Evolutionary conservation across 1,140 invertebrate species (phyloP).

Genomic region (Bombyx mori): ASM3026992v2 NC_085123.1:4186001-4186500

Average conservation of each 20-base stretch:
- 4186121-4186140: no score
- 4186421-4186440: conserved; percentile 72
- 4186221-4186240: conserved; percentile 76
- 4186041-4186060: no score
- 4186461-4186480: no score
- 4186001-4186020: no score
- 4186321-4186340: conserved; percentile 85
- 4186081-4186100: no score
- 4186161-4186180: no score
- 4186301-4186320: conserved; percentile 52
- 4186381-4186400: conserved; percentile 83
- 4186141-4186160: no score
- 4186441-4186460: conserved; percentile 11
- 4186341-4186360: conserved; percentile 79
- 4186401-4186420: conserved; percentile 78
- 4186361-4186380: conserved; percentile 81
- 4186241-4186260: conserved; percentile 77
- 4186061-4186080: no score
- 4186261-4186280: conserved; percentile 75
- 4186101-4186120: no score
- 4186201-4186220: conserved; percentile 77
- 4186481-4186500: no score
- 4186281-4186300: conserved; percentile 61
- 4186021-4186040: no score
- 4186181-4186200: conserved; percentile 51